Conservation (phyloP, 1,140 invertebrate species). For the Pomacea maculata region DNA sequence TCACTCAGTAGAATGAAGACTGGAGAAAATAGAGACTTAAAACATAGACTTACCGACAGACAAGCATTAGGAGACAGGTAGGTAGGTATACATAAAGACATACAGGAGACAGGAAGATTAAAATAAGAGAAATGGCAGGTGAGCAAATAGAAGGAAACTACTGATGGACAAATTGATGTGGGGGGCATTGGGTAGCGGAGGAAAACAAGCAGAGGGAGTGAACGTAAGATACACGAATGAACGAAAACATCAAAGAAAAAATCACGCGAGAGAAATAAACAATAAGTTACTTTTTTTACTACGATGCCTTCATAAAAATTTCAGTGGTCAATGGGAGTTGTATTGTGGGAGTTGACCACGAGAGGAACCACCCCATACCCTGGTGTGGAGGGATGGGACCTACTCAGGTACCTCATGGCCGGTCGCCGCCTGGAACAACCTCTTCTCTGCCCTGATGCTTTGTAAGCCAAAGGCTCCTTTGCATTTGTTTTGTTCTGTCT, state of each 20-base stretch:
- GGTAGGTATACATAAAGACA: no score
- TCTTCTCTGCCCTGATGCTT: conserved; percentile 81
- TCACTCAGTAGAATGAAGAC: no score
- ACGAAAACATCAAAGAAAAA: neutral
- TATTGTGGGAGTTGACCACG: conserved; percentile 92
- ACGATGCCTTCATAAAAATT: no score
- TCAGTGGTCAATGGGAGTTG: conserved; percentile 93
- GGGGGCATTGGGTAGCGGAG: neutral
- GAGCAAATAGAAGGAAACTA: neutral
- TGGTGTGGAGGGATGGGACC: conserved; percentile 91
- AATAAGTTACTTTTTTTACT: neutral
- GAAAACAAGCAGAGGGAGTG: neutral
- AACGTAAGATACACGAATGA: neutral
- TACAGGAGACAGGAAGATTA: no score
- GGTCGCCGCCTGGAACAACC: conserved; percentile 89
- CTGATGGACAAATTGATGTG: neutral
- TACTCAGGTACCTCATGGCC: conserved; percentile 82
- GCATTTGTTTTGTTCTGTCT: no score
- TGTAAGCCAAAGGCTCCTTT: conserved; percentile 45
- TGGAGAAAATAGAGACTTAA: no score
- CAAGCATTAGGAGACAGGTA: no score
- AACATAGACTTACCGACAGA: no score
- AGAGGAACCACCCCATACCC: conserved; percentile 85
- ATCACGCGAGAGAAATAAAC: neutral
- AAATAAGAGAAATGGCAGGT: no score